A percentile compares a stretch with the other conserved stretches of the same genome.
These are phyloP conservation scores for Listronotus bonariensis DNA, from an alignment of 1,140 invertebrate genomes.

Conservation along the genomic window DNA sequence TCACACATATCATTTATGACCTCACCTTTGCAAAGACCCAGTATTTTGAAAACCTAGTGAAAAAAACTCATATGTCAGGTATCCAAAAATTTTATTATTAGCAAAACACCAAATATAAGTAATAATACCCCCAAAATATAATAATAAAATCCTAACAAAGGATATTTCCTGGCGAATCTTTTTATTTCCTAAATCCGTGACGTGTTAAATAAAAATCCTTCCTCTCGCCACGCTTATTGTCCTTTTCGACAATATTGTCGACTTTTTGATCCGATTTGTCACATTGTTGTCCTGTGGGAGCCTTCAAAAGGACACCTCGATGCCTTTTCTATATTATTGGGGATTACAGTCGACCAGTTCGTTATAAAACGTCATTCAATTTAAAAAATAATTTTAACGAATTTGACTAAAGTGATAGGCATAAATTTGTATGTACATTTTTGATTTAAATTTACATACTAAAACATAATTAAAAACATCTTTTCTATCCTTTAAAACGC, in stretches of 20 bases:
- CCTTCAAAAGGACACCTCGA: constrained; percentile 47
- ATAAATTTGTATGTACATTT: no score
- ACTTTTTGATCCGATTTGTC: constrained; percentile 58
- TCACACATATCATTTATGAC: no score
- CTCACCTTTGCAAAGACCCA: no score
- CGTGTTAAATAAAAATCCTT: constrained; percentile 35
- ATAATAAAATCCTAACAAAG: neutral
- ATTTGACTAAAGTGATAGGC: no score
- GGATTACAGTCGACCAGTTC: constrained; percentile 38
- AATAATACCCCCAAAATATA: neutral
- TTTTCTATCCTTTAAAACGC: no score
- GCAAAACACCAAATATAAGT: neutral
- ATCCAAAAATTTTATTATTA: no score
- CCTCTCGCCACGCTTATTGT: constrained; percentile 18
- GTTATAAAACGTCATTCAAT: neutral
- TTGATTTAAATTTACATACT: no score
- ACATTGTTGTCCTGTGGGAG: constrained; percentile 53
- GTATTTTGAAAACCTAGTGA: no score
- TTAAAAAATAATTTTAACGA: no score
- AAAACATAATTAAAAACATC: no score
- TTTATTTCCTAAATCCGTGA: constrained; percentile 29
- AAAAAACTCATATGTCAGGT: no score
- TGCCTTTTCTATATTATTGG: constrained; percentile 53
- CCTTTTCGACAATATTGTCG: constrained; percentile 55
- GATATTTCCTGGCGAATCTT: constrained; percentile 6